Conservation (phyloP, 1,140 invertebrate genomes). For the Penaeus japonicus region DNA sequence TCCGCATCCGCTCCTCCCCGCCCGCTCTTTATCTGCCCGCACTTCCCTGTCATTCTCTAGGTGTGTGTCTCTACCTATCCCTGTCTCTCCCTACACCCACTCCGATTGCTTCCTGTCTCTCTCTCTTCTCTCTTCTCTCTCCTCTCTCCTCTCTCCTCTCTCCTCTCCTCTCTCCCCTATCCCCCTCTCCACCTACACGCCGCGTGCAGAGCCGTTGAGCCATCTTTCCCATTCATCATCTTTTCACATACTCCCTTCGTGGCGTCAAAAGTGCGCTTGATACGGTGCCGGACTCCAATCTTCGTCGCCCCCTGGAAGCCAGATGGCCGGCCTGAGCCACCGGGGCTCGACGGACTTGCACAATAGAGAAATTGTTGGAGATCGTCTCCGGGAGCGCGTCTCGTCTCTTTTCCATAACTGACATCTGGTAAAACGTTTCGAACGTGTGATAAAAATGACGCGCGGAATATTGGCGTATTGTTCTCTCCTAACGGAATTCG, state of each 20-base stretch:
- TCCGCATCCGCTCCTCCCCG: neutral
- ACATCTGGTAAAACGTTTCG: too few species aligned
- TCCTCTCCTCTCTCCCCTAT: neutral
- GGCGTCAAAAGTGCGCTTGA: conserved; percentile 29
- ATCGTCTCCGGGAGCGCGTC: too few species aligned
- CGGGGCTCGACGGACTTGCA: too few species aligned
- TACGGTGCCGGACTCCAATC: conserved; percentile 27
- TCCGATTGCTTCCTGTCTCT: too few species aligned
- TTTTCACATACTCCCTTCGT: conserved; percentile 25
- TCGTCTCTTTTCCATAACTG: too few species aligned
- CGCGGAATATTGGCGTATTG: too few species aligned
- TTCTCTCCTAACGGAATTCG: too few species aligned
- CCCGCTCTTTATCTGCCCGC: neutral
- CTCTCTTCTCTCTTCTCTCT: too few species aligned
- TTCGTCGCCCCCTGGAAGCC: neutral
- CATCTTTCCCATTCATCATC: conserved; percentile 36
- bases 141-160: too few species aligned
- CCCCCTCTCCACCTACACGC: neutral
- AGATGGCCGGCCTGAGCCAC: neutral
- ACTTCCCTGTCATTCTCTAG: neutral
- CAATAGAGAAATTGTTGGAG: too few species aligned
- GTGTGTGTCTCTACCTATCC: neutral
- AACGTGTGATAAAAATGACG: too few species aligned
- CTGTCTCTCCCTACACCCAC: neutral
- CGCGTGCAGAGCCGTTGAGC: conserved; percentile 17